A percentile compares a stretch with the other conserved stretches of the same genome.
Evolutionary conservation across 2,113 vertebrate genomes (phyloP).

Genomic region (Alouatta palliata): DNA sequence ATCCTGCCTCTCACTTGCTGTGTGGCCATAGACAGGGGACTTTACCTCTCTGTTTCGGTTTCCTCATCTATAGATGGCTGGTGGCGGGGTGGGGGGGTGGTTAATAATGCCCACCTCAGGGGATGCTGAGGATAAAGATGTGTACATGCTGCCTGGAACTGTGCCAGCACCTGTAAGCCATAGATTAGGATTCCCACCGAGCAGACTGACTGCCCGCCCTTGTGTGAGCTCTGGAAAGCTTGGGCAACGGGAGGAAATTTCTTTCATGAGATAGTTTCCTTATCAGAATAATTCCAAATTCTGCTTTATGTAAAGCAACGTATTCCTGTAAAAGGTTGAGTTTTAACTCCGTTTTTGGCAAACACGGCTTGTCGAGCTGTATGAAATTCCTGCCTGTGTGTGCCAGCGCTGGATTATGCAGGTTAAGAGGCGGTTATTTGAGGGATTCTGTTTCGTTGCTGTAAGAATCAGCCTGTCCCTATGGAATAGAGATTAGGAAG

Average conservation of each 20-base stretch:
- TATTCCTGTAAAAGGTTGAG: not conserved
- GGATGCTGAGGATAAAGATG: not conserved
- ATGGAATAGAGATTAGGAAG: not conserved
- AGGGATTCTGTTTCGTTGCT: not conserved
- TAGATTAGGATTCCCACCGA: not conserved
- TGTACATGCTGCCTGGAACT: not conserved
- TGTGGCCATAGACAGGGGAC: not conserved
- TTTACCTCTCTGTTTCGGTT: not conserved
- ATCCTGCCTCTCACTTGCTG: not conserved
- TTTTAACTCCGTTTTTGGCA: not conserved
- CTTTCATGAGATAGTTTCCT: not conserved
- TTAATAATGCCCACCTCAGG: not conserved
- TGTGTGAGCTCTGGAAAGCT: not conserved
- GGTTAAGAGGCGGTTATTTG: not conserved
- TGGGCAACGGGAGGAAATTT: not conserved
- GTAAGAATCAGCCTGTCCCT: not conserved
- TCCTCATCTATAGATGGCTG: not conserved
- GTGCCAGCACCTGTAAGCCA: fast-evolving
- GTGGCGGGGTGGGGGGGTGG: no score
- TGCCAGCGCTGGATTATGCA: not conserved
- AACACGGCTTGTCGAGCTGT: fast-evolving
- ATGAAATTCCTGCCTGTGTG: not conserved
- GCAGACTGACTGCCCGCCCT: not conserved
- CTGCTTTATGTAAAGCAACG: not conserved
- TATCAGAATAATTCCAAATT: not conserved